Base-by-base conservation (phyloP, 1,140 invertebrate species). In the Magallana angulata region DNA sequence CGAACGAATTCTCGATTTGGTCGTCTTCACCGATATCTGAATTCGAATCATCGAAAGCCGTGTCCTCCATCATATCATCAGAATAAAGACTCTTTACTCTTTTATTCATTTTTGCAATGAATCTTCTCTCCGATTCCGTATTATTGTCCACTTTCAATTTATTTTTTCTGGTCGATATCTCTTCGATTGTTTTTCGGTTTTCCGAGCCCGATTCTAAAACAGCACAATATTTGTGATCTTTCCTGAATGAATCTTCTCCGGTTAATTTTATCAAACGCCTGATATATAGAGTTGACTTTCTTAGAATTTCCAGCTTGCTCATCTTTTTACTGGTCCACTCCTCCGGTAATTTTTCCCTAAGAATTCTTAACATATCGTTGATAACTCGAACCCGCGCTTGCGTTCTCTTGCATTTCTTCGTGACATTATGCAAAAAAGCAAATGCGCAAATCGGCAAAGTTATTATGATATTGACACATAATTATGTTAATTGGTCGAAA, bases 261-360 rank as follows among this genome's bases (percentile, higher is more conserved):
- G 48, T 56, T 58, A 82, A 14, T 9, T 82, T 48, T 14, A 16
- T 56, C 24, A 84, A 58, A n/a, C 59, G 82, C 14, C 57, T 59
- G 14, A 84, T 84, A 14, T 84, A 84, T 12, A 84, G 14, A 48
- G 57, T 62, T 36, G 82, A 84, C 59, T 84, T 84, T 30, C 8
- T 84, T 16, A 84, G 9, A 60, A 84, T 84, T 84, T 84, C 82
- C 3, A 84, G 18, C 56, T 84, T 84, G 16, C 57, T 84, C 82
- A 84, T 84, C 30, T 84, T 84, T 62, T 36, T 84, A 59, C 57
- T 84, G 6, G 59, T 84, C 82, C 82, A 84, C 58, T 84, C 82
- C 30, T 84, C 82, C 7, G 82, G 82, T 8, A 84, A 59, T 62
- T 60, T 84, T 11, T 84, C 59, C 48, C 57, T 48, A 6, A 84